Evolutionary conservation across 2,888 invertebrate genomes (phyloP).

Genomic region (Heliconius ismenius): DNA sequence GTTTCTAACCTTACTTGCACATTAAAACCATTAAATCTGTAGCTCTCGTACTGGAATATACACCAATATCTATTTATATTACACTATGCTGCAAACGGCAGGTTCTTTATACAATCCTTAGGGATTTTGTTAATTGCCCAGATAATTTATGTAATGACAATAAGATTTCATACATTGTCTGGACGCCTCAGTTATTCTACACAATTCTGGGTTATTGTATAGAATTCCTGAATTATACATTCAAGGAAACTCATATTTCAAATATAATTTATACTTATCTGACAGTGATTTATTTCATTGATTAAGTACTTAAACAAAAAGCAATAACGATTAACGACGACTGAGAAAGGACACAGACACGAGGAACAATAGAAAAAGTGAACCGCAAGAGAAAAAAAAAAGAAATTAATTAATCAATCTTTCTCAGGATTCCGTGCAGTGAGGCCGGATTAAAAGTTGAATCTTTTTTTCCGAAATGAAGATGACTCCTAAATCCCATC

Average conservation of each 20-base stretch:
- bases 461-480: constrained; percentile 39
- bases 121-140: too few relatives aligned
- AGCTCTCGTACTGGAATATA: too few relatives aligned
- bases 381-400: constrained; percentile 31
- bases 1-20: too few relatives aligned
- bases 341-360: background rate
- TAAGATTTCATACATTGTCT: too few relatives aligned
- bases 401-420: constrained; percentile 38
- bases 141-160: too few relatives aligned
- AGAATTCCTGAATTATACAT: too few relatives aligned
- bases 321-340: background rate
- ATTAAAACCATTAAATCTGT: too few relatives aligned
- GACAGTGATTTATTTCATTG: constrained; percentile 13
- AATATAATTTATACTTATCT: constrained; percentile 10
- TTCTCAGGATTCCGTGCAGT: constrained; percentile 33
- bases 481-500: constrained; percentile 43
- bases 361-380: constrained; percentile 25
- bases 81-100: too few relatives aligned
- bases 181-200: too few relatives aligned
- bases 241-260: background rate
- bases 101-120: too few relatives aligned
- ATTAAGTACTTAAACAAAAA: constrained; percentile 2
- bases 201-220: too few relatives aligned
- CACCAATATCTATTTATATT: too few relatives aligned
- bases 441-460: constrained; percentile 43